Conservation (phyloP, 1,140 invertebrate species). For the Platyura marginata region DNA sequence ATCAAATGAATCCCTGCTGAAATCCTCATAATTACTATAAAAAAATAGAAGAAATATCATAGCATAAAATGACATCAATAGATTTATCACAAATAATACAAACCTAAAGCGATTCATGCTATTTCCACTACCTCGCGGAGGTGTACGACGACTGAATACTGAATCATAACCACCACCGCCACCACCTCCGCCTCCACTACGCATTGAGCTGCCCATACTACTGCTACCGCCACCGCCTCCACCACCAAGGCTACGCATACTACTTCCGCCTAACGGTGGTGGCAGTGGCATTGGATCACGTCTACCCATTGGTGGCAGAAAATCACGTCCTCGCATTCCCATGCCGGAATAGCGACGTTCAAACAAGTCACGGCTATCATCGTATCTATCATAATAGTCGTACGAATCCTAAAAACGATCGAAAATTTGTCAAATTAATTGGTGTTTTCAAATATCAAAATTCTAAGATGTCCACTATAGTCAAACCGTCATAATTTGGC, state of each 20-base stretch:
- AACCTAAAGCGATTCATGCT: slow-evolving; percentile 26
- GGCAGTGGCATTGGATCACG: slow-evolving; percentile 26
- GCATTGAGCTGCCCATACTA: slow-evolving; percentile 29
- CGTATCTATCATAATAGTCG: slow-evolving; percentile 65
- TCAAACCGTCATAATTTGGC: too few relatives aligned
- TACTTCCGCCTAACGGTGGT: slow-evolving; percentile 25
- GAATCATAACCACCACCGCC: slow-evolving; percentile 45
- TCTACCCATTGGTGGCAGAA: slow-evolving; percentile 36
- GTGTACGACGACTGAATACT: slow-evolving; percentile 64
- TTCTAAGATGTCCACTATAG: too few relatives aligned
- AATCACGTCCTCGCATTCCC: slow-evolving; percentile 40
- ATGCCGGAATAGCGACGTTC: slow-evolving; percentile 54
- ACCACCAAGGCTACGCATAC: slow-evolving; percentile 31
- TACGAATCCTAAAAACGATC: slow-evolving; percentile 42
- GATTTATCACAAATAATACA: slow-evolving; percentile 3
- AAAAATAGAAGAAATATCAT: slow-evolving; percentile 6
- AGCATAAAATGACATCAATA: neutral
- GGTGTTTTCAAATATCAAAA: too few relatives aligned
- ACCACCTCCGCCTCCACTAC: slow-evolving; percentile 27
- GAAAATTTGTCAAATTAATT: too few relatives aligned
- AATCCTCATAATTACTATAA: slow-evolving; percentile 61
- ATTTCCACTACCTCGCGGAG: slow-evolving; percentile 31
- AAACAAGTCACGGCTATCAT: slow-evolving; percentile 56
- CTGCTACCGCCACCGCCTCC: slow-evolving; percentile 34
- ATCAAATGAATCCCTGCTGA: slow-evolving; percentile 66